Evolutionary conservation across 2,888 invertebrate genomes (phyloP), one percentile per base, ranked within the genome.

Genomic region (Luffia ferchaultella): DNA sequence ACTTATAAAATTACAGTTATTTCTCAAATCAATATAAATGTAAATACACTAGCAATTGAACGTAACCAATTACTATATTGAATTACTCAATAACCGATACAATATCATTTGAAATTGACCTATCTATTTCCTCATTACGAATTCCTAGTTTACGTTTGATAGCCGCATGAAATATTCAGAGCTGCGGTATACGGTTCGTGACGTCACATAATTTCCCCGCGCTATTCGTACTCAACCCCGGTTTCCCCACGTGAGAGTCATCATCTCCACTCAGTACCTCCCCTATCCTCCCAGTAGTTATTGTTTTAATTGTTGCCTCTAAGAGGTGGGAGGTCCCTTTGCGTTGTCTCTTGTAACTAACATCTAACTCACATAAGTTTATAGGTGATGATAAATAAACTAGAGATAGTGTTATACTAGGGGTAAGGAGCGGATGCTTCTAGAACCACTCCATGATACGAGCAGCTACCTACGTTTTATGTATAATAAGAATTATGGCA

Each of bases 281-380:
- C 72, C 65, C 70, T 68, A 65, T 67, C 53, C 64, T 56, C 42
- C 48, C 42, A 57, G 61, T 68, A 68, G 74, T 76, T 67, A 68
- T 64, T 69, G 73, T 73, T 76, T 80, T 82, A 82, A 83, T 80
- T 82, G 80, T 79, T 70, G 72, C 71, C 62, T 19, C 64, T 76
- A 70, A 77, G 76, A 72, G 78, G 76, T 79, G 40, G 43, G 46
- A 42, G 50, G 19, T 40, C 16, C 46, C 40, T 15, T 45, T 12
- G 12, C 3, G n/a, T 5, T 42, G 43, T n/a, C 16, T 42, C 17
- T 16, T 42, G 43, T 42, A 42, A n/a, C 17, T 16, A 42, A 42
- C 16, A n/a, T 16, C 43, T 16, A 16, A 42, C 43, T 30, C 30
- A 12, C 30, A 12, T 30, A 30, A 12, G 30, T 30, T 30, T 30